Evolutionary conservation across 1,140 invertebrate species (phyloP), one percentile per base, ranked within the genome.

Genomic region (Nebria ingens): DNA sequence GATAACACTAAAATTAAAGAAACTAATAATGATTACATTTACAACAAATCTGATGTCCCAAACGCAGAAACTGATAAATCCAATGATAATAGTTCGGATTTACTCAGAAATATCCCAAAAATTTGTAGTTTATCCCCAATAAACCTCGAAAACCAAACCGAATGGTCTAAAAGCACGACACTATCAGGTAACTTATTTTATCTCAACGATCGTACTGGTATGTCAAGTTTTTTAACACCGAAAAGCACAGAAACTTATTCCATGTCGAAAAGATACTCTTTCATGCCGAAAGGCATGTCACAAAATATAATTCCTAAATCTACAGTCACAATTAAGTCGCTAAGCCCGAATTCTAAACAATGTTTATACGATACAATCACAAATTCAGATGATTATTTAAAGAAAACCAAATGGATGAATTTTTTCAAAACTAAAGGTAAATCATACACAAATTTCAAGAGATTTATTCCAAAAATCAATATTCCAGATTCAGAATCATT

Each of bases 271-370:
- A 56, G 71, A 60, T 59, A 64, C 11, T 59, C 61, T 6, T 69
- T 68, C 60, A 29, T 73, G 19, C 72, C 72, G 13, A 73, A 72
- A 69, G 71, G 71, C 17, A 64, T 71, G 56, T 72, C 70, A 1
- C 71, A 65, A 21, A 61, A 67, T 53, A 58, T 71, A 20, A 12
- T 12, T 4, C 4, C 6, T 12, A 59, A 64, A 42, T 50, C 61
- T 20, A 61, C 34, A 9, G 59, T 58, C 17, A 21, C 60, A 51
- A 50, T 67, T 13, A 61, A 65, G 21, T 51, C 45, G 45, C 56
- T 70, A 52, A 67, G 62, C 59, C 64, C 62, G 6, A 58, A 59
- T 25, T 61, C 59, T 0, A 70, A 66, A 56, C 56, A 62, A 13
- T 61, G 61, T 15, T 55, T 66, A 51, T 56, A 64, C 13, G 57